Conservation (phyloP, 2,113 vertebrate genomes). For the Nesogale talazaci region DNA sequence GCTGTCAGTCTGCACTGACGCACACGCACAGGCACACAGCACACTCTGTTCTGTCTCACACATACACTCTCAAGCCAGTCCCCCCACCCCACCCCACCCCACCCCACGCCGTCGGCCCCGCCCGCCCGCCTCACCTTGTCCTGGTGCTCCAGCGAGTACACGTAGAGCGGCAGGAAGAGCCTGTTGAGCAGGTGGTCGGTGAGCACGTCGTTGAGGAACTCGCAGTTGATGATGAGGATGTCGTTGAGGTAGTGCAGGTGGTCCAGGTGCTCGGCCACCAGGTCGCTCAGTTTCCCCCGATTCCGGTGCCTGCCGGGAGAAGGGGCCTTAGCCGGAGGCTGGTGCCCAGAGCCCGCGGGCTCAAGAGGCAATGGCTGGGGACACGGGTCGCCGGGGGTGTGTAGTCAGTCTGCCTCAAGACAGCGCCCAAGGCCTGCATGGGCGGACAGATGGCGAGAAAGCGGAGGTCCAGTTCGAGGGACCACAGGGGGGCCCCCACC, state of each 20-base stretch:
- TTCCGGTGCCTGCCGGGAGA: conserved; percentile 93
- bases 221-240: conserved; percentile 98
- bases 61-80: too few relatives aligned
- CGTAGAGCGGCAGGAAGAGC: conserved; percentile 97
- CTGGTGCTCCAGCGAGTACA: conserved; percentile 94
- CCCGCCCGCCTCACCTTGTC: conserved; percentile 87
- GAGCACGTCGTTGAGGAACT: conserved; percentile 98
- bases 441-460: not conserved
- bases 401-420: not conserved
- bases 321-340: not conserved
- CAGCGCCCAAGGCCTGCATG: not conserved
- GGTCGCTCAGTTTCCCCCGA: conserved; percentile 95
- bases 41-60: not conserved
- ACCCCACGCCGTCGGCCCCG: too few relatives aligned
- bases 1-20: not conserved
- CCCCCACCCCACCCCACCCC: too few relatives aligned
- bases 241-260: conserved; percentile 99
- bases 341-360: not conserved
- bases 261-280: conserved; percentile 98
- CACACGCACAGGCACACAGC: not conserved
- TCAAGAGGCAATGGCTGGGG: not conserved
- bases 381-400: not conserved
- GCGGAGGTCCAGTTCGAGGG: not conserved
- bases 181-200: conserved; percentile 98
- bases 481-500: not conserved